These are phyloP conservation scores for Cacatua alba DNA, from an alignment of 2,113 vertebrate genomes.

Conservation along the genomic window DNA sequence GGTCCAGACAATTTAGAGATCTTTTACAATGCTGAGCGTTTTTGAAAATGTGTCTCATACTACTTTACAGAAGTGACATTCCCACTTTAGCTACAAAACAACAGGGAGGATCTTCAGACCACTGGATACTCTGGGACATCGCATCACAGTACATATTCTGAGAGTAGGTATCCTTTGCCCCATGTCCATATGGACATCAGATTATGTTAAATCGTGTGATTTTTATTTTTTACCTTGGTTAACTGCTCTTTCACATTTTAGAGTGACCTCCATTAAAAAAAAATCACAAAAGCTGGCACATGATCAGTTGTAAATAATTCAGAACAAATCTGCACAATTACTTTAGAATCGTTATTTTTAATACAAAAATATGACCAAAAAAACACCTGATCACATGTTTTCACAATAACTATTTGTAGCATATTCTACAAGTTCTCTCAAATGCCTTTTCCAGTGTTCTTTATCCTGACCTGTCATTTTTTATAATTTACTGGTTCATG, in stretches of 20 bases:
- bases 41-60: not conserved
- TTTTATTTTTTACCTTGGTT: not conserved
- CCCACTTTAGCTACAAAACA: not conserved
- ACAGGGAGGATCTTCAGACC: not conserved
- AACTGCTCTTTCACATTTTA: not conserved
- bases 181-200: not conserved
- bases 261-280: not conserved
- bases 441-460: not conserved
- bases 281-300: not conserved
- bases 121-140: not conserved
- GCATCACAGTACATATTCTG: not conserved
- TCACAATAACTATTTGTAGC: not conserved
- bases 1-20: not conserved
- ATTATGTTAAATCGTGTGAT: not conserved
- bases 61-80: not conserved
- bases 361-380: not conserved
- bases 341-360: not conserved
- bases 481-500: not conserved
- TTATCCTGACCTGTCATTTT: not conserved
- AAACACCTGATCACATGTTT: fast-evolving
- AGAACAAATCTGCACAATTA: not conserved
- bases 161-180: not conserved
- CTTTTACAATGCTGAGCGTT: not conserved
- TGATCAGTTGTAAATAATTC: not conserved
- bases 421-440: not conserved